A percentile compares a stretch with the other conserved stretches of the same genome.
Conservation (phyloP, 2,113 vertebrate species). For the Trichomycterus rosablanca region DNA sequence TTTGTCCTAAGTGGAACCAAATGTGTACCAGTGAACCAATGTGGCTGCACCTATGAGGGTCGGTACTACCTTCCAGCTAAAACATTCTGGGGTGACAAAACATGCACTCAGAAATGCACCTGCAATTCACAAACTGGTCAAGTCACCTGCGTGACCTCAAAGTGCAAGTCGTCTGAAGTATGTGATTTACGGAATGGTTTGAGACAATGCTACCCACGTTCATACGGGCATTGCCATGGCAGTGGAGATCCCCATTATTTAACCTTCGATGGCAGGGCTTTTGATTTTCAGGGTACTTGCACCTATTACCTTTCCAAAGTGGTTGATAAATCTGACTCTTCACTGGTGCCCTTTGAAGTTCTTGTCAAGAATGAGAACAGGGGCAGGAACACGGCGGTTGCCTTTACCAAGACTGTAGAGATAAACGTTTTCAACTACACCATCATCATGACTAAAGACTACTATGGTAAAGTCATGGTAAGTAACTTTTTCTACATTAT, state of each 20-base stretch:
- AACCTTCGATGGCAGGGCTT: conserved; percentile 49
- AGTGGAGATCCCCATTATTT: conserved; percentile 51
- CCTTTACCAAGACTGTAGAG: conserved; percentile 45
- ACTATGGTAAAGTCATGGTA: conserved; percentile 41
- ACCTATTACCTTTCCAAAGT: conserved; percentile 49
- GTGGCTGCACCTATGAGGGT: conserved; percentile 47
- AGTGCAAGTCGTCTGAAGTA: conserved; percentile 40
- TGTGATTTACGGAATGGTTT: conserved; percentile 61
- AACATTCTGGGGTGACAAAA: conserved; percentile 44
- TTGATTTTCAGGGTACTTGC: conserved; percentile 52
- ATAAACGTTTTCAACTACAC: conserved; percentile 32
- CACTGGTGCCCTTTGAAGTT: conserved; percentile 44
- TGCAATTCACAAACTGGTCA: conserved; percentile 33
- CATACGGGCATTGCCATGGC: conserved; percentile 35
- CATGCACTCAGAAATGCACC: conserved; percentile 38
- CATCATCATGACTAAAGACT: conserved; percentile 43
- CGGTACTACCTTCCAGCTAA: conserved; percentile 29
- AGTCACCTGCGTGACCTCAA: conserved; percentile 32
- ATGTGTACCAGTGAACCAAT: conserved; percentile 46
- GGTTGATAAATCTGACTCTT: conserved; percentile 27
- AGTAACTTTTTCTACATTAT: conserved; percentile 12
- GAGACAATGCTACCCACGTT: conserved; percentile 58
- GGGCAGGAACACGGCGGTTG: conserved; percentile 44
- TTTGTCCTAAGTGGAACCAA: conserved; percentile 47
- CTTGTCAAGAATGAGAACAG: conserved; percentile 51